Evolutionary conservation across 2,888 invertebrate genomes (phyloP).

Genomic region (Leucania comma): DNA sequence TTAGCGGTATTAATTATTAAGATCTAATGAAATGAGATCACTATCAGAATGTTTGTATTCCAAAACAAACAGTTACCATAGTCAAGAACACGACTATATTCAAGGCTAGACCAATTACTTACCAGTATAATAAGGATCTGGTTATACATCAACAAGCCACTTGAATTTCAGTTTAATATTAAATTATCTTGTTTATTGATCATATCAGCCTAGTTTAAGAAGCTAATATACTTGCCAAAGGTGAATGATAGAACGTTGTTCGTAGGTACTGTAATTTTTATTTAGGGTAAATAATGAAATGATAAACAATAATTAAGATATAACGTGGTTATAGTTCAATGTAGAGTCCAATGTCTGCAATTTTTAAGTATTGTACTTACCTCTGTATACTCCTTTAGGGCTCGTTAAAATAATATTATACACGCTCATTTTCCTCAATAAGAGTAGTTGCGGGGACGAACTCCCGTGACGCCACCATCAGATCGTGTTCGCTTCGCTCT

Average conservation of each 20-base stretch:
- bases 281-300: not conserved
- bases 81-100: not conserved
- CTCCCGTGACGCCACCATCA: not conserved
- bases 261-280: not conserved
- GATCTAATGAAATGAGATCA: not conserved
- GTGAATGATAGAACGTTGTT: not conserved
- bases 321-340: not conserved
- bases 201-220: not conserved
- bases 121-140: not conserved
- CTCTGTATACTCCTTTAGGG: not conserved
- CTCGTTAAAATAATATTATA: conserved; percentile 1
- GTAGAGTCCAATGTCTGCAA: not conserved
- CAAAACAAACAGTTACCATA: not conserved
- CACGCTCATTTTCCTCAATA: conserved; percentile 7
- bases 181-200: conserved; percentile 11
- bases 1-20: not conserved
- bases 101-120: not conserved
- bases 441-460: not conserved
- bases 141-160: not conserved
- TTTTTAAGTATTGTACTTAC: not conserved
- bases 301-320: not conserved
- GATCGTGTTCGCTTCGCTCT: conserved; percentile 5
- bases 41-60: not conserved
- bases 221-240: not conserved
- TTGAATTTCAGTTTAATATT: not conserved